Evolutionary conservation across 2,113 vertebrate species (phyloP), one percentile per base, ranked within the genome.

Genomic region (Tiliqua scincoides): DNA sequence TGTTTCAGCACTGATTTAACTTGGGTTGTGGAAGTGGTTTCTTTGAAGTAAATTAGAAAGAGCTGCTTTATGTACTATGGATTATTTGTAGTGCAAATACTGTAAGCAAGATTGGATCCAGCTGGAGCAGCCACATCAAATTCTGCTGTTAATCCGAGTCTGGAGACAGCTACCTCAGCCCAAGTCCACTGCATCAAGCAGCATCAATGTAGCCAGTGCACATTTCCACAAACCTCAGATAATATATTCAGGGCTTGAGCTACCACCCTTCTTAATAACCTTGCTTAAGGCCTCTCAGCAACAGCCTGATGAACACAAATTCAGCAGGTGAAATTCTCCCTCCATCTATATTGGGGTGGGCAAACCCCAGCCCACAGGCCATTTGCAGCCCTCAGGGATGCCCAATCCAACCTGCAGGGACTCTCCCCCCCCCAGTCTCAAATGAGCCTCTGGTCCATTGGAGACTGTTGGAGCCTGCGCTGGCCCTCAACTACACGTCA

Each of bases 1-100:
- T 84, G 88, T 92, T 91, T 87, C 79, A 84, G 67, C 52, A 89
- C 65, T 65, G 83, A 85, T 87, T 86, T 87, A 70, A 23, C 72
- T 78, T 84, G 74, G 59, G 59, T 76, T 87, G 48, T 89, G 57
- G 71, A 48, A 91, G 73, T 12, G 83, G 67, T 79, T 90, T 87
- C 84, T 77, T 20, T 90, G 77, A 92, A 86, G 61, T 61, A 85
- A 85, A 90, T 0, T 83, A 65, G 63, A 89, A 88, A 91, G 79
- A 48, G 80, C 62, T 20, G 79, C 65, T 89, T 93, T 85, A 68
- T 54, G 65, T 62, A 15, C 68, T 72, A 85, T 82, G 37, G 89
- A 1, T 89, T 90, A 89, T 92, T 90, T 92, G 82, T 86, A 89
- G 43, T 70, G 65, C 82, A 85, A n/a, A 2, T 35, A 3, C 27